Evolutionary conservation across 2,888 invertebrate genomes (phyloP), one percentile per base, ranked within the genome.

Genomic region (Caenorhabditis sp.): DNA sequence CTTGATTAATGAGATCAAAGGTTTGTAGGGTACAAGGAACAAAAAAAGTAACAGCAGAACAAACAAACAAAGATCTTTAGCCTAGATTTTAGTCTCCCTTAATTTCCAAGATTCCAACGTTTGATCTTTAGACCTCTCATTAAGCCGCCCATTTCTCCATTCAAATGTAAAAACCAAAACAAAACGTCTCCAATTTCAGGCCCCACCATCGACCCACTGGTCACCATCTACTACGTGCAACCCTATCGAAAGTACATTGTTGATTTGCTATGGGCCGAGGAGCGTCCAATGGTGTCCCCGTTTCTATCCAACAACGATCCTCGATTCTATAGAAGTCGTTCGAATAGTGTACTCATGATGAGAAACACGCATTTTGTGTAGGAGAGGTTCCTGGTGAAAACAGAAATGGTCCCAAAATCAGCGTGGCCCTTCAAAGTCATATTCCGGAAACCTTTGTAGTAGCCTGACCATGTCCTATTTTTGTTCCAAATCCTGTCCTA

Each of bases 211-310:
- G 83, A 83, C 26, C 83, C 83, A 44, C 51, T 83, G 64, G 83
- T 83, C n/a, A 83, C 83, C 35, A 83, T 83, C n/a, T 83, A 83
- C 72, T 83, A 83, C 63, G 83, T 83, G 64, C 83, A 83, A 66
- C 83, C 83, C 41, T 83, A 83, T 59, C 83, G 83, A 35, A 83
- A 83, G 49, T 83, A 66, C 58, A 69, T 83, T 51, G 72, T 82
- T 41, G 77, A 82, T 44, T 47, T 58, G 24, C 61, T 82, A 19
- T 73, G 77, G 72, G 59, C 54, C 24, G 82, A 82, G 24, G 74
- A 83, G 31, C 80, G 80, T 44, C 74, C 68, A 16, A 41, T 41
- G 31, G 19, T 79, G n/a, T 73, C 77, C 6, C 77, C 82, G 19
- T 69, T 56, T n/a, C 41, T 73, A 1, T 79, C 74, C 16, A 64